These are phyloP conservation scores for Asobara japonica DNA, from an alignment of 1,140 invertebrate genomes.

Conservation along the genomic window DNA sequence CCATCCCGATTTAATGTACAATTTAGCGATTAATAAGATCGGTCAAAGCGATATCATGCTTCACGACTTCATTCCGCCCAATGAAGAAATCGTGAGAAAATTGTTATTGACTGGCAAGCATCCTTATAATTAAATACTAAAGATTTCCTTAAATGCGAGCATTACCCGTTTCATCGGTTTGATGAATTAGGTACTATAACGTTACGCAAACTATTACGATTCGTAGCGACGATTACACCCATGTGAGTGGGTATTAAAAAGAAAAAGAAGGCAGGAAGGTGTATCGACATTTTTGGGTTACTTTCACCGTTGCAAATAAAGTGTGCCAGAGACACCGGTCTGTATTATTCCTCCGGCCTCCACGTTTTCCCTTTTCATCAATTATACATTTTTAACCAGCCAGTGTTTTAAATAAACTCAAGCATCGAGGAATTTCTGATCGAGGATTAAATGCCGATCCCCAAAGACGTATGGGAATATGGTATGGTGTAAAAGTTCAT, in stretches of 20 bases:
- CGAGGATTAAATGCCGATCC: slow-evolving; percentile 34
- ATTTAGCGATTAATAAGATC: not conserved
- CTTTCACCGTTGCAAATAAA: slow-evolving; percentile 60
- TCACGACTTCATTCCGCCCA: not conserved
- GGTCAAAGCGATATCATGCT: not conserved
- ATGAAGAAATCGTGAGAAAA: slow-evolving; percentile 12
- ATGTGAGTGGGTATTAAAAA: slow-evolving; percentile 28
- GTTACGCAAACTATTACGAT: slow-evolving; percentile 51
- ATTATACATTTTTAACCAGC: not conserved
- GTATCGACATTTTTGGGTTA: slow-evolving; percentile 37
- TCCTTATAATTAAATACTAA: slow-evolving; percentile 35
- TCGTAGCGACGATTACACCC: slow-evolving; percentile 48
- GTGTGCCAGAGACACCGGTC: slow-evolving; percentile 49
- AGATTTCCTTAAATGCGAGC: slow-evolving; percentile 27
- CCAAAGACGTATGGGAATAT: not conserved
- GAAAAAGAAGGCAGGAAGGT: slow-evolving; percentile 21
- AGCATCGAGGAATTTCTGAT: slow-evolving; percentile 31
- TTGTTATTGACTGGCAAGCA: not conserved
- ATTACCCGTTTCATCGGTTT: not conserved
- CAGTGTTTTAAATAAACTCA: slow-evolving; percentile 20
- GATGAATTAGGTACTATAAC: not conserved
- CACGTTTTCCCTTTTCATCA: slow-evolving; percentile 55
- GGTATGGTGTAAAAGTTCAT: slow-evolving; percentile 35
- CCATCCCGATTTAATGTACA: not conserved
- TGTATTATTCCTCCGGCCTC: slow-evolving; percentile 31